Percentiles rank a stretch among this genome's conserved stretches.
Evolutionary conservation across 2,888 invertebrate genomes (phyloP).

Genomic region (Pyrochroa serraticornis): DNA sequence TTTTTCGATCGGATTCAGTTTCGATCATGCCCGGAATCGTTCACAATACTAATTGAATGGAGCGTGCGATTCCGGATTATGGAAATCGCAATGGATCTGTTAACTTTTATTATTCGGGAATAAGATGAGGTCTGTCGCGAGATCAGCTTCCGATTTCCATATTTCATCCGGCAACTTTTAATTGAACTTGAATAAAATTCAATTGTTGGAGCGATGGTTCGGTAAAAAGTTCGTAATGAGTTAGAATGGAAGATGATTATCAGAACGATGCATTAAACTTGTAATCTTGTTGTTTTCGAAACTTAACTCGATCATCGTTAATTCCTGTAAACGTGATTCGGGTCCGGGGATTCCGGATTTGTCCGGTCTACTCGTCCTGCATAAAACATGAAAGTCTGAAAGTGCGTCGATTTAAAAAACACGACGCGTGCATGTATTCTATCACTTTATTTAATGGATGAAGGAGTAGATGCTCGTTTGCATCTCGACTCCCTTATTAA

Average conservation of each 20-base stretch:
- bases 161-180: background rate
- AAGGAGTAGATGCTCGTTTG: constrained; percentile 20
- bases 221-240: background rate
- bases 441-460: constrained; percentile 32
- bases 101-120: too few relatives aligned
- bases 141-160: too few relatives aligned
- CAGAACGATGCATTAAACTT: constrained; percentile 28
- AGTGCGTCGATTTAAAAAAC: constrained; percentile 27
- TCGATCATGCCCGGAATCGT: background rate
- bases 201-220: background rate
- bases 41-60: too few relatives aligned
- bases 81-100: too few relatives aligned
- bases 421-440: constrained; percentile 21
- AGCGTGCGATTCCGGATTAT: too few relatives aligned
- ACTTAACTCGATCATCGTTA: constrained; percentile 41
- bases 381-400: constrained; percentile 39
- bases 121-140: too few relatives aligned
- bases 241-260: constrained; percentile 15
- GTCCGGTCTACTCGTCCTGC: constrained; percentile 36
- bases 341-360: constrained; percentile 37
- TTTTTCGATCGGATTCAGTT: background rate
- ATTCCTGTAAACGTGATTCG: constrained; percentile 40
- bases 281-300: constrained; percentile 36
- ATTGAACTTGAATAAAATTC: background rate
- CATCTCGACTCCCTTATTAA: constrained; percentile 19